Percentiles rank a stretch among this genome's conserved stretches.
These are phyloP conservation scores for Dascyllus trimaculatus DNA, from an alignment of 2,113 vertebrate genomes.

Conservation along the genomic window DNA sequence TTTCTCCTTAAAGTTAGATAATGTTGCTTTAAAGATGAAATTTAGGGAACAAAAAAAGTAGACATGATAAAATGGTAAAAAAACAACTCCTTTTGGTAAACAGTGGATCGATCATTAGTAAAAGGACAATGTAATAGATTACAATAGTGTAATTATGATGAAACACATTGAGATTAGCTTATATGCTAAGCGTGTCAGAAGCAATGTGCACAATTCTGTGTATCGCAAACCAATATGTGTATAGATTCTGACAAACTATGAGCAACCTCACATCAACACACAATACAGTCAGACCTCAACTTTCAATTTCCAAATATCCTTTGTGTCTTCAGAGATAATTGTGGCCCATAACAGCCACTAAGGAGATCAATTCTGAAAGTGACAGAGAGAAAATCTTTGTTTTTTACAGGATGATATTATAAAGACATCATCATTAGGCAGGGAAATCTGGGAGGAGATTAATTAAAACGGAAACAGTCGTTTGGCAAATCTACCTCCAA, in stretches of 20 bases:
- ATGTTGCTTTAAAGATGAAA: too few relatives aligned
- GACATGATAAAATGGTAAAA: too few relatives aligned
- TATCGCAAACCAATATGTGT: not conserved
- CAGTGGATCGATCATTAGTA: too few relatives aligned
- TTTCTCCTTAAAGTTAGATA: too few relatives aligned
- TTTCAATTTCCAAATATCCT: conserved; percentile 20
- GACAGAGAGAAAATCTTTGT: conserved; percentile 4
- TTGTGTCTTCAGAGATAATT: conserved; percentile 4
- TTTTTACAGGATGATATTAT: conserved; percentile 29
- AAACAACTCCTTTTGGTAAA: too few relatives aligned
- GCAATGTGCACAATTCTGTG: not conserved
- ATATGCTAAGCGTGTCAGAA: too few relatives aligned
- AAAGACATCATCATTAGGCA: conserved; percentile 58
- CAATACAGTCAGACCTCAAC: not conserved
- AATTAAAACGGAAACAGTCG: conserved; percentile 58
- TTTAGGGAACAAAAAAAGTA: too few relatives aligned
- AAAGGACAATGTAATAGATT: too few relatives aligned
- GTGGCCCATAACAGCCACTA: not conserved
- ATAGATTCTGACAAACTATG: not conserved
- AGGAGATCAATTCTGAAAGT: conserved; percentile 20
- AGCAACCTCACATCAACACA: not conserved
- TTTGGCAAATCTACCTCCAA: conserved; percentile 45
- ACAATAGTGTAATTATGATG: too few relatives aligned
- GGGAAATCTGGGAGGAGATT: conserved; percentile 46
- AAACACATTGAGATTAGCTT: too few relatives aligned